Conservation (phyloP, 2,797 vertebrate genomes). For the Bucorvus abyssinicus region DNA sequence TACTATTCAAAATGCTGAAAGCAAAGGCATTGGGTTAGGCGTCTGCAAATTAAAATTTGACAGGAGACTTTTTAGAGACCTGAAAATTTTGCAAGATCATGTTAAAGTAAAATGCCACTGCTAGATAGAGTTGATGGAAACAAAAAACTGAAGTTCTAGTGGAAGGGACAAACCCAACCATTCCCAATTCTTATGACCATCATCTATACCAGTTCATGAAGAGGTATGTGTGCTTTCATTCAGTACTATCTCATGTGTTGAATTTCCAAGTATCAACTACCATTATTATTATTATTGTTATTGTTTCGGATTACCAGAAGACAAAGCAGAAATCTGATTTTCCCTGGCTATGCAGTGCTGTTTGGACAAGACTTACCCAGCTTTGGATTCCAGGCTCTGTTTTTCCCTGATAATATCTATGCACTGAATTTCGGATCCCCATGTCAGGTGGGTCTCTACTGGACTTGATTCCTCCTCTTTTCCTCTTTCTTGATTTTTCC, state of each 20-base stretch:
- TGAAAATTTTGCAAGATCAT: background rate
- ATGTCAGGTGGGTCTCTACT: fast-evolving
- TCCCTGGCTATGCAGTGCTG: background rate
- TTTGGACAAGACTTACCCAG: background rate
- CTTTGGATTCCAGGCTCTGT: background rate
- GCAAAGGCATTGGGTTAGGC: background rate
- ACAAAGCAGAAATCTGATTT: background rate
- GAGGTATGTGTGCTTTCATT: background rate
- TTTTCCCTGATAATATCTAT: fast-evolving
- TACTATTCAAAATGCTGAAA: background rate
- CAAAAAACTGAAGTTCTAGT: background rate
- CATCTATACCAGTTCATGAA: fast-evolving
- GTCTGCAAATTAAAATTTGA: background rate
- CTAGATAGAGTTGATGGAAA: background rate
- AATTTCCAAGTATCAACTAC: background rate
- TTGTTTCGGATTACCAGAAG: background rate
- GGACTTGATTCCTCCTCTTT: background rate
- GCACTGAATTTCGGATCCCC: background rate
- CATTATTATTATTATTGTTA: background rate
- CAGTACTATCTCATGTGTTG: background rate
- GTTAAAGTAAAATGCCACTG: background rate
- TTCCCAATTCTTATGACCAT: fast-evolving
- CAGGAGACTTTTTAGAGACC: background rate
- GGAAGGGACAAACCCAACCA: background rate
- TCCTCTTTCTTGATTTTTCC: background rate